Evolutionary conservation across 2,113 vertebrate species (phyloP).

Genomic region (Lampris incognitus): DNA sequence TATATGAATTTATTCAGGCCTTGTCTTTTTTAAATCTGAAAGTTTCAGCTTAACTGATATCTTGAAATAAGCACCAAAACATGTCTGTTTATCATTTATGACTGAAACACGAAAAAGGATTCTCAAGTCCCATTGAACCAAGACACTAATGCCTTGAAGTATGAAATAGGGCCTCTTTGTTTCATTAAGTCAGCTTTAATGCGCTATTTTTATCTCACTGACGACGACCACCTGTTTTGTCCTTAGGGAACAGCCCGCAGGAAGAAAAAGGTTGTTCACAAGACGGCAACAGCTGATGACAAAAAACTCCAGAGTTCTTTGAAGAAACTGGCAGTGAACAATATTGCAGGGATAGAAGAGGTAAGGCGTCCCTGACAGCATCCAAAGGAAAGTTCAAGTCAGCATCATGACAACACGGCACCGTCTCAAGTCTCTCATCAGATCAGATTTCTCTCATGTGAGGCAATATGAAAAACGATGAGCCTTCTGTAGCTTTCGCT

Average conservation of each 20-base stretch:
- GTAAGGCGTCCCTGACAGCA: constrained; percentile 66
- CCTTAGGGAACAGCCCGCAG: constrained; percentile 94
- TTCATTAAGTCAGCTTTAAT: not conserved
- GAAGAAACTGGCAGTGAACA: constrained; percentile 98
- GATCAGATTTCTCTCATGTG: constrained; percentile 20
- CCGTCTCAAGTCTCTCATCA: constrained; percentile 5
- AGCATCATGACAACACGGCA: not conserved
- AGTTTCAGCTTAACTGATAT: no score
- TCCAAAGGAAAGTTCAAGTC: not conserved
- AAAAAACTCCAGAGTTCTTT: constrained; percentile 98
- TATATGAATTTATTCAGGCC: no score
- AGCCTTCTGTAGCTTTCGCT: not conserved
- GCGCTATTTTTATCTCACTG: not conserved
- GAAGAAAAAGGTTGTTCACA: constrained; percentile 99
- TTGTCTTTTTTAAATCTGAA: no score
- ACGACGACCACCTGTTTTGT: constrained; percentile 22
- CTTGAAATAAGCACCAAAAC: no score
- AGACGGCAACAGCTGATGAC: constrained; percentile 97
- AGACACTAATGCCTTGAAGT: not conserved
- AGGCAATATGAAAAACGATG: constrained; percentile 14
- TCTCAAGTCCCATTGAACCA: not conserved
- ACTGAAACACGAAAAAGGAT: no score
- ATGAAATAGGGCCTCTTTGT: not conserved
- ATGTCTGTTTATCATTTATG: no score
- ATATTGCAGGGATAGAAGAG: constrained; percentile 99